Percentiles rank a stretch among this genome's conserved stretches.
Evolutionary conservation across 2,113 vertebrate genomes (phyloP).

Genomic region (Cercopithecus mona): DNA sequence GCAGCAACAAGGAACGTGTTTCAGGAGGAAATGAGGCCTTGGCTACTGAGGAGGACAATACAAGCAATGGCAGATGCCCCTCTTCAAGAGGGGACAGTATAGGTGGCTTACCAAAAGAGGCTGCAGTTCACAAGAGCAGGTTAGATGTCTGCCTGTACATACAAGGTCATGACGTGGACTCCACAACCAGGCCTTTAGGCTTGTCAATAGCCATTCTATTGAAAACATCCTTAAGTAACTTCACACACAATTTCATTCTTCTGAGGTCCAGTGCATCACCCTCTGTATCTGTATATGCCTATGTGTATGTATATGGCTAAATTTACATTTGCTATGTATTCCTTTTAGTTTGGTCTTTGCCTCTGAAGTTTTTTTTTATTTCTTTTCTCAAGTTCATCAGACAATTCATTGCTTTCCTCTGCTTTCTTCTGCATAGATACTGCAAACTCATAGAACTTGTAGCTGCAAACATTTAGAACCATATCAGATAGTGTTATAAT

Average conservation of each 20-base stretch:
- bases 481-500: background rate
- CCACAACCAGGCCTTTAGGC: background rate
- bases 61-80: background rate
- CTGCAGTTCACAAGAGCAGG: background rate
- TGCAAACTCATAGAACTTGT: background rate
- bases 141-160: background rate
- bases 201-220: background rate
- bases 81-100: rapidly evolving
- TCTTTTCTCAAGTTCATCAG: background rate
- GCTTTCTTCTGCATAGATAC: background rate
- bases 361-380: background rate
- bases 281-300: background rate
- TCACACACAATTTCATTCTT: background rate
- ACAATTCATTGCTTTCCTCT: background rate
- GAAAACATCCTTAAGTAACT: background rate
- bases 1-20: background rate
- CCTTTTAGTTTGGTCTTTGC: background rate
- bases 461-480: background rate
- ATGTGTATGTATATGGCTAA: background rate
- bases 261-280: background rate
- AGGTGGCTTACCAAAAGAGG: background rate
- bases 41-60: background rate
- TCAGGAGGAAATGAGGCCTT: background rate
- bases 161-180: background rate
- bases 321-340: background rate